These are phyloP conservation scores for Drepana arcuata DNA, from an alignment of 1,140 invertebrate species.

Conservation along the genomic window DNA sequence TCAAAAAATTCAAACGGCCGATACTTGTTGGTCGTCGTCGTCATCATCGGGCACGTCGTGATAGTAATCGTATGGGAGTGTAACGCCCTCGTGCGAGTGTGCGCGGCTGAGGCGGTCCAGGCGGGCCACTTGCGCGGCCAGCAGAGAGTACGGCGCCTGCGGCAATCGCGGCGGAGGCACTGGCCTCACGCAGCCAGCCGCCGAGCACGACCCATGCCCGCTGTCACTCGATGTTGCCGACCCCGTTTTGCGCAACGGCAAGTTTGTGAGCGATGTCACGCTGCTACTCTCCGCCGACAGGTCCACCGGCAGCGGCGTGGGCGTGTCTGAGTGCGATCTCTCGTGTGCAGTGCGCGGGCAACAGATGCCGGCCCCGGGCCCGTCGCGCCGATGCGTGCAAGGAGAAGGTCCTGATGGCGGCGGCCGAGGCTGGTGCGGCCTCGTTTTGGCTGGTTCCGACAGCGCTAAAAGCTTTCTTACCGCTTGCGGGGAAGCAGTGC, in stretches of 20 bases:
- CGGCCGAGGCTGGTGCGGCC: constrained; percentile 86
- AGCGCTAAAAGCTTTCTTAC: constrained; percentile 93
- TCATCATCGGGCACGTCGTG: constrained; percentile 81
- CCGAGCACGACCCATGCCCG: constrained; percentile 84
- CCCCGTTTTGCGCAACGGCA: constrained; percentile 90
- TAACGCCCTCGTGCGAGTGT: constrained; percentile 89
- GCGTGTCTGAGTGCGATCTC: constrained; percentile 92
- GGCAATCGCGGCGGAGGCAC: constrained; percentile 76
- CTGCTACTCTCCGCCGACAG: constrained; percentile 95
- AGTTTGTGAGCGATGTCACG: constrained; percentile 92
- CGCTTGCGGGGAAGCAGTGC: constrained; percentile 95
- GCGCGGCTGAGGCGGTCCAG: constrained; percentile 84
- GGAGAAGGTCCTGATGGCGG: constrained; percentile 75
- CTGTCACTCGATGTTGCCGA: constrained; percentile 90
- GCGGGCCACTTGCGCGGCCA: constrained; percentile 84
- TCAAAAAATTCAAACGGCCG: constrained; percentile 59
- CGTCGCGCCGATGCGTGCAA: constrained; percentile 78
- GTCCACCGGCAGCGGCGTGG: constrained; percentile 87
- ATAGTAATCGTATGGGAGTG: constrained; percentile 78
- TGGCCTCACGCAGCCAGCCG: constrained; percentile 53
- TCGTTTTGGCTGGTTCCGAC: constrained; percentile 88
- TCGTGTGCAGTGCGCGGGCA: constrained; percentile 79
- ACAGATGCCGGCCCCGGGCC: constrained; percentile 66
- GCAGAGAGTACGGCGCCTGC: constrained; percentile 82
- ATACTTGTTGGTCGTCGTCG: constrained; percentile 75